Conservation (phyloP, 2,797 vertebrate genomes). For the Danio tinwini region DNA sequence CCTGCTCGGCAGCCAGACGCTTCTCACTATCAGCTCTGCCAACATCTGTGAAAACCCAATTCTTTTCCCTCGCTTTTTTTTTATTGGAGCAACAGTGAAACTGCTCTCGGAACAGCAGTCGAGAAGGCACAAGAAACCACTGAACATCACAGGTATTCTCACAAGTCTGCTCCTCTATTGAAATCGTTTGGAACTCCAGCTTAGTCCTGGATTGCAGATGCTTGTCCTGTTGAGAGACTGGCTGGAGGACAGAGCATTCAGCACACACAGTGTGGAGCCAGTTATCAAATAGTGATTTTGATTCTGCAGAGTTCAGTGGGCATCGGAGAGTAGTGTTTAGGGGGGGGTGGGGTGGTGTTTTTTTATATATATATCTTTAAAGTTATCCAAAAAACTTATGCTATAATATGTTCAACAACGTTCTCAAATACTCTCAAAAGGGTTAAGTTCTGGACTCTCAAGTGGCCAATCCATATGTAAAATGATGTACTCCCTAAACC, state of each 20-base stretch:
- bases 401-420: not conserved
- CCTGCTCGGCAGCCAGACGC: slow-evolving; percentile 35
- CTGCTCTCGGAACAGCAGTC: slow-evolving; percentile 28
- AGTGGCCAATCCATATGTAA: too few relatives aligned
- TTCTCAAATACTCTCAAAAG: too few relatives aligned
- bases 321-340: slow-evolving; percentile 29
- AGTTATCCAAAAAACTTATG: not conserved
- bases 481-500: too few relatives aligned
- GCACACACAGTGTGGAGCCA: slow-evolving; percentile 37
- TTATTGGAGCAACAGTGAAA: slow-evolving; percentile 14
- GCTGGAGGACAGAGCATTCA: slow-evolving; percentile 33
- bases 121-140: slow-evolving; percentile 35
- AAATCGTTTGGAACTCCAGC: slow-evolving; percentile 12
- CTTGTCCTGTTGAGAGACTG: slow-evolving; percentile 36
- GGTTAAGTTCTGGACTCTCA: too few relatives aligned
- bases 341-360: too few relatives aligned
- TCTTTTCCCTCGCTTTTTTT: slow-evolving; percentile 13
- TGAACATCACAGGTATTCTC: not conserved
- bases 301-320: slow-evolving; percentile 51
- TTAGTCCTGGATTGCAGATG: slow-evolving; percentile 34
- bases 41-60: slow-evolving; percentile 35
- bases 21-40: slow-evolving; percentile 42
- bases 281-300: slow-evolving; percentile 28
- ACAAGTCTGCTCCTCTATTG: not conserved
- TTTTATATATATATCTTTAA: not conserved